A percentile compares a stretch with the other conserved stretches of the same genome.
Evolutionary conservation across 1,140 invertebrate species (phyloP).

Genomic region (Parapsyche elsis): DNA sequence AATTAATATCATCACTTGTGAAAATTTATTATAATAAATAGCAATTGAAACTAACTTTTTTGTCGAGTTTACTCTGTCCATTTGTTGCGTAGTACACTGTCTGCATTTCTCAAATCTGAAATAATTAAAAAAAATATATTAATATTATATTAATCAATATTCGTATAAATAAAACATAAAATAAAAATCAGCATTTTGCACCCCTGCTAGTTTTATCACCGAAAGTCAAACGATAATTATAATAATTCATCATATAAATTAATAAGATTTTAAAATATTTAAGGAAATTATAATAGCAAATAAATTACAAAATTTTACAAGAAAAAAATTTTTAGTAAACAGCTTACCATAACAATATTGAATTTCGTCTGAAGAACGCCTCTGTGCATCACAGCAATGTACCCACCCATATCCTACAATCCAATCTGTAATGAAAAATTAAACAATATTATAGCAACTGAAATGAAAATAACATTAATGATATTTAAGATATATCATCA

Average conservation of each 20-base stretch:
- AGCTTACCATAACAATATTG: not conserved
- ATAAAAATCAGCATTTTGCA: conserved; percentile 39
- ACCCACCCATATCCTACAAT: not conserved
- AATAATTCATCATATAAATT: conserved; percentile 53
- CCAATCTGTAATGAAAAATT: not conserved
- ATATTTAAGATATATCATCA: conserved; percentile 40
- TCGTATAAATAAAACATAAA: too few relatives aligned
- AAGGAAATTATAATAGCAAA: too few relatives aligned
- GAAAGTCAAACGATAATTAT: conserved; percentile 57
- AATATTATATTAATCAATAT: too few relatives aligned
- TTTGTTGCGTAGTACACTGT: not conserved
- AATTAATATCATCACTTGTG: conserved; percentile 56
- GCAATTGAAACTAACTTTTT: not conserved
- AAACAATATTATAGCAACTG: not conserved
- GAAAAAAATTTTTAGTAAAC: too few relatives aligned
- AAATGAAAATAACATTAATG: too few relatives aligned
- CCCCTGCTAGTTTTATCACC: conserved; percentile 52
- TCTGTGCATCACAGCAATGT: too few relatives aligned
- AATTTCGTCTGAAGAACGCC: not conserved
- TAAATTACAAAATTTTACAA: too few relatives aligned
- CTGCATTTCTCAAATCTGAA: conserved; percentile 3
- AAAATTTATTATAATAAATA: conserved; percentile 9
- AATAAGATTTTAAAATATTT: too few relatives aligned
- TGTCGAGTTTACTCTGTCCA: too few relatives aligned
- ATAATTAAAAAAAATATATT: too few relatives aligned